These are phyloP conservation scores for Bubo blakistoni DNA, from an alignment of 2,113 vertebrate genomes.

Conservation along the genomic window DNA sequence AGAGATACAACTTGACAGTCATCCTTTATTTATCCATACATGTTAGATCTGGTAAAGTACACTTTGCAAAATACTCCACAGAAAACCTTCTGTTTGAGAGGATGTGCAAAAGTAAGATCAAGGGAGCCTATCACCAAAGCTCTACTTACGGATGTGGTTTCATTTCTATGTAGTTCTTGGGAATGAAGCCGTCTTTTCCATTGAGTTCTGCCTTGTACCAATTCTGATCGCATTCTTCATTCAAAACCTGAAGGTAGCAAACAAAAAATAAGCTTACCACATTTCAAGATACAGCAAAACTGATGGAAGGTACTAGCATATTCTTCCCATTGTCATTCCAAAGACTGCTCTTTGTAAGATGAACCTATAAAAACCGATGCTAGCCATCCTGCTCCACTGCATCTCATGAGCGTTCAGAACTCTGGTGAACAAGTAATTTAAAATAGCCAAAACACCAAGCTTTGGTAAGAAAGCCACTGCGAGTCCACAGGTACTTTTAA, in stretches of 20 bases:
- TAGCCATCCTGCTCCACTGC: neutral
- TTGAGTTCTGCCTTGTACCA: conserved; percentile 98
- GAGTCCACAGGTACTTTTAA: neutral
- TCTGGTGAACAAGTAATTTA: neutral
- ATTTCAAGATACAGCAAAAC: neutral
- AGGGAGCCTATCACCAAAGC: neutral
- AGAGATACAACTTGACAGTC: neutral
- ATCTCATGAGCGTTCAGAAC: neutral
- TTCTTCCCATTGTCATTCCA: neutral
- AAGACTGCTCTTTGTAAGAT: neutral
- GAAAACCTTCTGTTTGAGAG: neutral
- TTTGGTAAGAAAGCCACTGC: neutral
- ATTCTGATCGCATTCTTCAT: conserved; percentile 93
- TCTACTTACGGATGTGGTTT: conserved; percentile 95
- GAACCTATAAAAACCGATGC: neutral
- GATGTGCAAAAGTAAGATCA: neutral
- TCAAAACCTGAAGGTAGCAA: conserved; percentile 86
- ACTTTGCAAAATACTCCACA: neutral
- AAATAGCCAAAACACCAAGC: neutral
- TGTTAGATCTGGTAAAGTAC: neutral
- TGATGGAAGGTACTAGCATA: neutral
- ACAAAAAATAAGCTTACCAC: neutral
- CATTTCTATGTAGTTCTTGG: conserved; percentile 99
- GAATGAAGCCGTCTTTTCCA: conserved; percentile 97
- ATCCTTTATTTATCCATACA: neutral